phyloP scores from a whole-genome alignment of 2,113 vertebrate species.

The Cnemophilus loriae region DNA sequence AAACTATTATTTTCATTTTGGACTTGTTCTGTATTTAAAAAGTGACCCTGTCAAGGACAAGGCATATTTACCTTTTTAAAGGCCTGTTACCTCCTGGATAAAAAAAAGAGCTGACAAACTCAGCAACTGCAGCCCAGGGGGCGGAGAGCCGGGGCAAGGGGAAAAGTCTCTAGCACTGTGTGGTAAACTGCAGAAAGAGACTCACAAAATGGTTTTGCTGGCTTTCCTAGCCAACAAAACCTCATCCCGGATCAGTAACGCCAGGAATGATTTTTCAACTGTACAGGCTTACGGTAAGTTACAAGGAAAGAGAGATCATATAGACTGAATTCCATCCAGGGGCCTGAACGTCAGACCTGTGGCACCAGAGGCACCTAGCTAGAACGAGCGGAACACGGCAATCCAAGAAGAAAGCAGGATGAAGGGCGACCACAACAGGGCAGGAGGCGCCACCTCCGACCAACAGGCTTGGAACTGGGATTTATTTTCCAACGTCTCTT shows the following conservation, averaged over 20 bases:
- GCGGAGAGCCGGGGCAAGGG: background rate
- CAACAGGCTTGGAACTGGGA: rapidly evolving
- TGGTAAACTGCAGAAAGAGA: rapidly evolving
- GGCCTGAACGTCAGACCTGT: rapidly evolving
- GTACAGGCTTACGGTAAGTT: background rate
- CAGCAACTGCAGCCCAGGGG: background rate
- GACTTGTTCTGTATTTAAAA: background rate
- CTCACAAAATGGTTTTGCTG: background rate
- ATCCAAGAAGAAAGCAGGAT: no score
- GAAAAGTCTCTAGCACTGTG: rapidly evolving
- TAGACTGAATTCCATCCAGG: rapidly evolving
- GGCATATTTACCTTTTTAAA: background rate
- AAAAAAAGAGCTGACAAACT: background rate
- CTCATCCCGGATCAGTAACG: rapidly evolving
- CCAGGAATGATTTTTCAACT: background rate
- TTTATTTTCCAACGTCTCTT: background rate
- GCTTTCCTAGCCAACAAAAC: background rate
- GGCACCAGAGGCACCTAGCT: background rate
- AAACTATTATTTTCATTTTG: background rate
- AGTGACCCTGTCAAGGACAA: rapidly evolving
- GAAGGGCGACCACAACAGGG: background rate
- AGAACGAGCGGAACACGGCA: rapidly evolving
- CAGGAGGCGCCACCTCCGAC: background rate
- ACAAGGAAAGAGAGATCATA: background rate
- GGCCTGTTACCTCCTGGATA: background rate